Evolutionary conservation across 2,888 invertebrate species (phyloP), one percentile per base, ranked within the genome.

Genomic region (Digitonthophagus gazella): DNA sequence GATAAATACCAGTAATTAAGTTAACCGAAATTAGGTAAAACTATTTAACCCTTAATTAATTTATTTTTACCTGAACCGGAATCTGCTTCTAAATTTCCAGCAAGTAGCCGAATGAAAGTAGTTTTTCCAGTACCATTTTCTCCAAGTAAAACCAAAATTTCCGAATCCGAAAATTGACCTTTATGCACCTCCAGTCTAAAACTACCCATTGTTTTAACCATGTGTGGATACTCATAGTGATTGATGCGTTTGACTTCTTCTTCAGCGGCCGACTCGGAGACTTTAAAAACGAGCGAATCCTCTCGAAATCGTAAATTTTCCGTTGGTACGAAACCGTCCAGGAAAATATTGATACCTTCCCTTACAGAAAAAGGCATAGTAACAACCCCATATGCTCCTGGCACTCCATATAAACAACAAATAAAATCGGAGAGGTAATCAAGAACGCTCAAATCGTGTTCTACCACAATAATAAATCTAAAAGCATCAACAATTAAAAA

Each of bases 101-200:
- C 99, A 79, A 99, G 86, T 95, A 99, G 96, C 78, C 97, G 88
- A 79, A 99, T 99, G 81, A 99, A 97, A 4, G 99, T 99, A 0
- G 99, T 99, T 85, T 99, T 99, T 63, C 99, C 99, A 18, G 99
- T 99, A 73, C 99, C 99, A 82, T 99, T 99, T 83, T 99, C 99
- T 56, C 93, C 93, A 71, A 99, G 87, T 80, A 99, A 87, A 6
- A 99, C 99, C 78, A 99, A 88, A 82, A 99, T 99, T 85, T 99
- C 99, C 0, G 99, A 99, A 84, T 99, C 99, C 11, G 98, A 98
- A 83, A 99, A 99, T 80, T 97, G 96, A 6, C 99, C 99, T 73
- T 91, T 87, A 73, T 91, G 88, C 6, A 99, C 95, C 2, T 85
- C 83, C 73, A 99, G 85, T 67, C 88, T 85, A 82, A 98, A 97